Conservation (phyloP, 2,888 invertebrate genomes). For the Athripsodes cinereus region DNA sequence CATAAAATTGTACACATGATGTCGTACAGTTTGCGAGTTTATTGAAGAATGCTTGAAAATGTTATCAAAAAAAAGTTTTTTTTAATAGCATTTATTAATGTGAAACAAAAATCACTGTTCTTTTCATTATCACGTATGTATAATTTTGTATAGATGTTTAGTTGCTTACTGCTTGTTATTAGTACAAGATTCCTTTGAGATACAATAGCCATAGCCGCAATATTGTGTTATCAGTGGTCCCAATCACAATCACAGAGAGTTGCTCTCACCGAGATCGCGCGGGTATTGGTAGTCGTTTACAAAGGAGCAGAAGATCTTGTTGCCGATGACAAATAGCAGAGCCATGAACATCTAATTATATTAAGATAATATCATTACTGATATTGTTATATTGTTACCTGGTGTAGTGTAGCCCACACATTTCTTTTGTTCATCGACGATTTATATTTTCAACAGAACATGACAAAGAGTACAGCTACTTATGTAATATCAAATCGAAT, state of each 20-base stretch:
- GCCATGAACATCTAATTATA: slow-evolving; percentile 25
- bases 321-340: slow-evolving; percentile 25
- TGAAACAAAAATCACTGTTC: no score
- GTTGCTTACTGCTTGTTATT: no score
- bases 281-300: not conserved
- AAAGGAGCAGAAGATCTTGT: not conserved
- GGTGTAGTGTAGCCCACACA: slow-evolving; percentile 4
- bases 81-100: no score
- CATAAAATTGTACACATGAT: no score
- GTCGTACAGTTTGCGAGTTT: no score
- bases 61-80: no score
- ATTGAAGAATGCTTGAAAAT: no score
- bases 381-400: not conserved
- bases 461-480: not conserved
- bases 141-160: no score
- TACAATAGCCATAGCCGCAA: not conserved
- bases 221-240: not conserved
- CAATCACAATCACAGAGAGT: not conserved
- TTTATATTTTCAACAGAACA: not conserved
- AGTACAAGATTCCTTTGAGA: no score
- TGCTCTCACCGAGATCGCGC: not conserved
- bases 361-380: not conserved
- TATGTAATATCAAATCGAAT: not conserved
- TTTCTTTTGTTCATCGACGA: not conserved
- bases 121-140: no score